Percentiles rank a stretch among this genome's conserved stretches.
Conservation (phyloP, 1,140 invertebrate species). For the Platyura marginata region DNA sequence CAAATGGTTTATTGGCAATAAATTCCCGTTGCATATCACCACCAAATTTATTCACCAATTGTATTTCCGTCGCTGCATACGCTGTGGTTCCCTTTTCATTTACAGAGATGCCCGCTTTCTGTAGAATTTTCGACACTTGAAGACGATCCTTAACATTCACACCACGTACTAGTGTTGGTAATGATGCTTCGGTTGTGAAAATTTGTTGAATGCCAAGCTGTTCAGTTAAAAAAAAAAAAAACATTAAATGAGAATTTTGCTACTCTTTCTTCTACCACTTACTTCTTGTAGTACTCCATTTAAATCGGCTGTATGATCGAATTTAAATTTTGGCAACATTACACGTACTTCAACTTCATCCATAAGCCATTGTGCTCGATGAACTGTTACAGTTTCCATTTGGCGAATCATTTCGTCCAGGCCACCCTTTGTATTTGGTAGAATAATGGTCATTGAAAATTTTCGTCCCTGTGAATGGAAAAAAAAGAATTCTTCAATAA, state of each 20-base stretch:
- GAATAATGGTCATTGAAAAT: slow-evolving; percentile 48
- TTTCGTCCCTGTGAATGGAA: slow-evolving; percentile 37
- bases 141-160: slow-evolving; percentile 28
- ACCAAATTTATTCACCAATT: slow-evolving; percentile 33
- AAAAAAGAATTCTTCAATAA: slow-evolving; percentile 4
- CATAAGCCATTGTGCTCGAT: slow-evolving; percentile 34
- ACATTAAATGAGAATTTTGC: neutral
- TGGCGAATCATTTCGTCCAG: slow-evolving; percentile 34
- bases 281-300: slow-evolving; percentile 41
- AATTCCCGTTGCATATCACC: slow-evolving; percentile 32
- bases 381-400: slow-evolving; percentile 32
- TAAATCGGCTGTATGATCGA: slow-evolving; percentile 43
- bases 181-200: slow-evolving; percentile 44
- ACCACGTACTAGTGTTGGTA: slow-evolving; percentile 40
- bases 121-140: slow-evolving; percentile 51
- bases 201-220: slow-evolving; percentile 50
- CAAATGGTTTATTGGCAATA: slow-evolving; percentile 50
- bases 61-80: slow-evolving; percentile 51
- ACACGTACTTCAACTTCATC: slow-evolving; percentile 37
- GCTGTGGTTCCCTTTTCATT: slow-evolving; percentile 67
- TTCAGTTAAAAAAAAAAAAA: slow-evolving; percentile 2
- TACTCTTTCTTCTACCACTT: slow-evolving; percentile 8
- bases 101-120: slow-evolving; percentile 65
- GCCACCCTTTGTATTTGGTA: slow-evolving; percentile 42
- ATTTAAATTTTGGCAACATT: slow-evolving; percentile 56